A percentile compares a stretch with the other conserved stretches of the same genome.
phyloP scores from a whole-genome alignment of 1,140 invertebrate species.

The Araneus ventricosus region DNA sequence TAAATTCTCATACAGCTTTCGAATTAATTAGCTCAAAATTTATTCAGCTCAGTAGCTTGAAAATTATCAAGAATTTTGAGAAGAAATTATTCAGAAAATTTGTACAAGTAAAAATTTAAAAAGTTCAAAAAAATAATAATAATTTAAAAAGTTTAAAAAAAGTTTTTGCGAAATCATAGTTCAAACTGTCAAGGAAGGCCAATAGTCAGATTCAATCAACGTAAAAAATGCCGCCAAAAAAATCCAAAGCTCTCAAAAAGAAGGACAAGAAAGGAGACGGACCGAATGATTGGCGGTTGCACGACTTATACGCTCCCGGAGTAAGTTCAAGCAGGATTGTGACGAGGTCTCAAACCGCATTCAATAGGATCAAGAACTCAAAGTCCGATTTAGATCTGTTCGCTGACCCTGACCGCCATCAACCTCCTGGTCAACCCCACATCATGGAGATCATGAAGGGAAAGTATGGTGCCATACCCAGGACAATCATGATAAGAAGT shows the following conservation, averaged over 20 bases:
- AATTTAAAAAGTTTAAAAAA: no score
- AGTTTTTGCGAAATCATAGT: no score
- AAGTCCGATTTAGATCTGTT: slow-evolving; percentile 39
- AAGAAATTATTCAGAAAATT: not conserved
- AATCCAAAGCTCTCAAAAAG: not conserved
- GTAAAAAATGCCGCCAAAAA: not conserved
- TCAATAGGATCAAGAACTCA: slow-evolving; percentile 31
- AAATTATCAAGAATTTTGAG: not conserved
- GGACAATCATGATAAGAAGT: slow-evolving; percentile 53
- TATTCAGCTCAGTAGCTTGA: not conserved
- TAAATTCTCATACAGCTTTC: not conserved
- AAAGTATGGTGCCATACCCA: slow-evolving; percentile 28
- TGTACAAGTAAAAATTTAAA: not conserved
- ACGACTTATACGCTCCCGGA: slow-evolving; percentile 24
- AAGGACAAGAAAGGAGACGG: not conserved
- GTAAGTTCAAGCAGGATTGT: slow-evolving; percentile 29
- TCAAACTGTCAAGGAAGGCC: no score
- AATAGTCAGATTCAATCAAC: no score
- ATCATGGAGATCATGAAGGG: slow-evolving; percentile 50
- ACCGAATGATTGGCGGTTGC: not conserved
- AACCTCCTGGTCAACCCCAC: slow-evolving; percentile 34
- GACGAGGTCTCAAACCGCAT: slow-evolving; percentile 54
- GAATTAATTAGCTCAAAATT: not conserved
- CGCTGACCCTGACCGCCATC: not conserved
- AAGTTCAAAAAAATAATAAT: not conserved